These are phyloP conservation scores for Eucidaris tribuloides DNA, from an alignment of 35 echinoderm and acorn worm genomes.

Conservation along the genomic window DNA sequence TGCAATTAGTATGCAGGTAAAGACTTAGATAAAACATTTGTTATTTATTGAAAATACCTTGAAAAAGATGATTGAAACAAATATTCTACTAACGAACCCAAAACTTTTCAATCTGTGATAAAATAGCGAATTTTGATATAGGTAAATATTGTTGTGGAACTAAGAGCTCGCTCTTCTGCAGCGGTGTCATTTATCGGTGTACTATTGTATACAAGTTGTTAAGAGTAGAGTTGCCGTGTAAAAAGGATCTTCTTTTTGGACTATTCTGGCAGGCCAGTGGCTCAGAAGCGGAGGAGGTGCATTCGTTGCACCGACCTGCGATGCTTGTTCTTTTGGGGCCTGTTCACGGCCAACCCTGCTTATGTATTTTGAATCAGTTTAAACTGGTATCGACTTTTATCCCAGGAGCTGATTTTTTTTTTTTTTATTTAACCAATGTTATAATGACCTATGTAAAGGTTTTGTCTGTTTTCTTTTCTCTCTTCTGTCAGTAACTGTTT, in stretches of 20 bases:
- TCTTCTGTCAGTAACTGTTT: slow-evolving; percentile 25
- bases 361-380: slow-evolving; percentile 17
- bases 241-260: slow-evolving; percentile 30
- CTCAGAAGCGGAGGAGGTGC: slow-evolving; percentile 36
- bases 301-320: slow-evolving; percentile 18
- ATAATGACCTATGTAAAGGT: no score
- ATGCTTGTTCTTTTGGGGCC: slow-evolving; percentile 30
- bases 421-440: no score
- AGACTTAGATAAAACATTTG: slow-evolving; percentile 24
- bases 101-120: slow-evolving; percentile 31
- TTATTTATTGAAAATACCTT: slow-evolving; percentile 42
- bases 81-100: slow-evolving; percentile 26
- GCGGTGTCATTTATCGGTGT: slow-evolving; percentile 32
- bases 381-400: slow-evolving; percentile 16
- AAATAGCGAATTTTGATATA: slow-evolving; percentile 26
- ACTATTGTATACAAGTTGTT: slow-evolving; percentile 38
- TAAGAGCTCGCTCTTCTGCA: slow-evolving; percentile 29
- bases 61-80: slow-evolving; percentile 26
- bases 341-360: slow-evolving; percentile 33
- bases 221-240: slow-evolving; percentile 37
- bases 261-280: slow-evolving; percentile 30
- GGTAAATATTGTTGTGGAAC: slow-evolving; percentile 36
- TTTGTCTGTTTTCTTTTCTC: no score
- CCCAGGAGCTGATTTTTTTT: no score
- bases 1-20: slow-evolving; percentile 30